phyloP scores from a whole-genome alignment of 1,140 invertebrate species.

The Portunus trituberculatus region DNA sequence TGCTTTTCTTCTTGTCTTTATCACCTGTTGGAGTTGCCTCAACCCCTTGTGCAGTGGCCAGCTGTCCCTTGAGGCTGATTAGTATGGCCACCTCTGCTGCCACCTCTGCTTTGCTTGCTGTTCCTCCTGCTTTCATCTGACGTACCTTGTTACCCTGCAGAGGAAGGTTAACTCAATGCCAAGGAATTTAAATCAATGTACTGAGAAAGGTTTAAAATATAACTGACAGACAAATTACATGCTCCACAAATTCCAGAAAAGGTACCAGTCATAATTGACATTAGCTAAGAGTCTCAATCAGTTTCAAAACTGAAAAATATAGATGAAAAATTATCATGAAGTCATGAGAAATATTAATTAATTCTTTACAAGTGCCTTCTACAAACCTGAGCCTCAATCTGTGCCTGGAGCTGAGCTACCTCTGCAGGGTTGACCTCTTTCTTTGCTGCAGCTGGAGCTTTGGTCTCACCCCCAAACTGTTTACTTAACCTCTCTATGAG shows the following conservation, averaged over 20 bases:
- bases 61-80: slow-evolving; percentile 65
- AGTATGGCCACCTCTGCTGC: slow-evolving; percentile 68
- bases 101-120: slow-evolving; percentile 57
- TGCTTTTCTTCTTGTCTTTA: slow-evolving; percentile 54
- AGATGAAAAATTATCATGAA: no score
- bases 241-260: no score
- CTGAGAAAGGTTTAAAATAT: no score
- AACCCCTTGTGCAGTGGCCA: slow-evolving; percentile 49
- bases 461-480: slow-evolving; percentile 65
- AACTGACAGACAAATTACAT: no score
- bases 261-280: no score
- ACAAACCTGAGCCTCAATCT: slow-evolving; percentile 38
- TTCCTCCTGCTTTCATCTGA: slow-evolving; percentile 40
- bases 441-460: background rate
- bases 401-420: slow-evolving; percentile 37
- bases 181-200: no score
- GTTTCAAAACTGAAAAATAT: no score
- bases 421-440: slow-evolving; percentile 53
- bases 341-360: no score
- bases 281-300: no score
- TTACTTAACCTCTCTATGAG: slow-evolving; percentile 71
- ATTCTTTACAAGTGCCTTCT: slow-evolving; percentile 55
- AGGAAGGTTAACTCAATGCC: no score
- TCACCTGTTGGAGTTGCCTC: slow-evolving; percentile 1
- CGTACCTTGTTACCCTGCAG: slow-evolving; percentile 50